Evolutionary conservation across 2,113 vertebrate genomes (phyloP).

Genomic region (Rhinopomastus cyanomelas): DNA sequence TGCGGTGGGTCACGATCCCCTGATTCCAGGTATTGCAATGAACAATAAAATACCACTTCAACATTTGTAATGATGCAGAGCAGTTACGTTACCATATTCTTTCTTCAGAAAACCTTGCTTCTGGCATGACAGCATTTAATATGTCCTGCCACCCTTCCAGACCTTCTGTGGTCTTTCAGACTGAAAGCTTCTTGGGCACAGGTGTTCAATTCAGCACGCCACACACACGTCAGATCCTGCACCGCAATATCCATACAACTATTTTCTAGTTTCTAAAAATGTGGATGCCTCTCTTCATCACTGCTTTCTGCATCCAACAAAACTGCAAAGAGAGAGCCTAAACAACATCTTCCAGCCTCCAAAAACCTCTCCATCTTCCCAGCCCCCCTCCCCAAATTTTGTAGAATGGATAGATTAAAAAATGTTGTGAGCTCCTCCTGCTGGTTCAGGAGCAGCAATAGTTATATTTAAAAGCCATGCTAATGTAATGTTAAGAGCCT

Average conservation of each 20-base stretch:
- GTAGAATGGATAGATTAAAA: slow-evolving; percentile 14
- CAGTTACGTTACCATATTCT: neutral
- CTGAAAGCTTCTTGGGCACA: neutral
- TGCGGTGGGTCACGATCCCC: neutral
- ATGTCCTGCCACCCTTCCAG: neutral
- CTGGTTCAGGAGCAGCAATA: slow-evolving; percentile 30
- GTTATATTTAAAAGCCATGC: neutral
- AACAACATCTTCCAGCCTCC: neutral
- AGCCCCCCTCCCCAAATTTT: slow-evolving; percentile 5
- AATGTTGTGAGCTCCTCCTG: slow-evolving; percentile 57
- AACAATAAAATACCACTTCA: neutral
- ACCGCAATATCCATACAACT: neutral
- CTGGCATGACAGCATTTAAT: neutral
- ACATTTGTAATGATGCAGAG: neutral
- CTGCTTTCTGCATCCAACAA: neutral
- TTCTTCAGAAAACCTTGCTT: neutral
- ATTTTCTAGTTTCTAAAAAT: neutral
- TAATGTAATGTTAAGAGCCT: slow-evolving; percentile 31
- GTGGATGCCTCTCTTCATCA: neutral
- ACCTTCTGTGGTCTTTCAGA: neutral
- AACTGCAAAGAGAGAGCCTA: neutral
- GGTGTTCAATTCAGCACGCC: neutral
- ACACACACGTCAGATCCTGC: neutral
- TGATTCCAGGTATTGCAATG: neutral
- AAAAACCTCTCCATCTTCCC: neutral